These are phyloP conservation scores for Plutella xylostella DNA, from an alignment of 2,888 invertebrate species.

Conservation along the genomic window DNA sequence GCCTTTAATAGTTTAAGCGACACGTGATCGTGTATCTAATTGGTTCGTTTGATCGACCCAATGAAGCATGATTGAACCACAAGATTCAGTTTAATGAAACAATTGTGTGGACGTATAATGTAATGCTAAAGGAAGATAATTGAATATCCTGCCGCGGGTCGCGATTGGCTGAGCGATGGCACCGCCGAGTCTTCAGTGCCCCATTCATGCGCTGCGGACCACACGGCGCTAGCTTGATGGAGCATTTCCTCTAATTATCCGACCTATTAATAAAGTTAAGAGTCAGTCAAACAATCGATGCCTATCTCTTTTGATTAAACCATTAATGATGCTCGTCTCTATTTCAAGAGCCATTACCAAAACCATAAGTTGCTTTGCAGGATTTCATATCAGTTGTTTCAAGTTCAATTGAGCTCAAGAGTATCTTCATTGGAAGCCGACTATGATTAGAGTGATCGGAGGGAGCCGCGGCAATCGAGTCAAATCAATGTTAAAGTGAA, in stretches of 20 bases:
- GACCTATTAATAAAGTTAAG: conserved; percentile 57
- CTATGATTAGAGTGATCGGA: conserved; percentile 8
- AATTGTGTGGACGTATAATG: conserved; percentile 64
- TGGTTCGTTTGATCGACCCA: conserved; percentile 48
- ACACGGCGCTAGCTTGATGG: conserved; percentile 46
- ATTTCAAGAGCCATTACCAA: neutral
- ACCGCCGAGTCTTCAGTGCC: conserved; percentile 31
- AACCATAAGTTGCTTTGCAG: no score
- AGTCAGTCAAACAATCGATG: conserved; percentile 39
- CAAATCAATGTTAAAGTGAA: conserved; percentile 13
- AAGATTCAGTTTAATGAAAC: conserved; percentile 63
- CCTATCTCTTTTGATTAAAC: conserved; percentile 20
- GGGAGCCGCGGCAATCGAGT: conserved; percentile 8
- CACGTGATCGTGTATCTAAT: conserved; percentile 25
- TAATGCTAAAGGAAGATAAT: conserved; percentile 64
- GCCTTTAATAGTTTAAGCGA: neutral
- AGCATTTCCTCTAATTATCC: conserved; percentile 66
- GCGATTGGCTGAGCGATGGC: conserved; percentile 43
- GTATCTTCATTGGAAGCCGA: conserved; percentile 5
- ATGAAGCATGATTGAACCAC: conserved; percentile 51
- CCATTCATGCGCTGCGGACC: conserved; percentile 44
- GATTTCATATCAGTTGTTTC: no score
- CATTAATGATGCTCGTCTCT: neutral
- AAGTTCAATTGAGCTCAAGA: neutral
- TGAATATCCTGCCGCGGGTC: conserved; percentile 61